phyloP scores from a whole-genome alignment of 2,113 vertebrate species.

The Lathamus discolor region DNA sequence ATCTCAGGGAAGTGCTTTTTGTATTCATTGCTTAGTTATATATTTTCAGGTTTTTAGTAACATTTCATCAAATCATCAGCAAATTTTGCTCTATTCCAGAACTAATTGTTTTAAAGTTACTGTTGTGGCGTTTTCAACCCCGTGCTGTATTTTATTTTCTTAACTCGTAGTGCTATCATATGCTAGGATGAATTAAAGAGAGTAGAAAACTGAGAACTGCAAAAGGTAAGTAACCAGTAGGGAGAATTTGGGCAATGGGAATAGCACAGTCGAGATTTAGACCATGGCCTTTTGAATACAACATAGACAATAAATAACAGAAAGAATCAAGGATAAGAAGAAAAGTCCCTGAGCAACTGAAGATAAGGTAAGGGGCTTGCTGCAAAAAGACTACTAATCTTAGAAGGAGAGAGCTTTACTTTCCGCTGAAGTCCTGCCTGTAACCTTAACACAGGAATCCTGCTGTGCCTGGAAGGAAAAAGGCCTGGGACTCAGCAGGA shows the following conservation, averaged over 20 bases:
- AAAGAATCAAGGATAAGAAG: background rate
- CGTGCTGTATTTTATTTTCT: background rate
- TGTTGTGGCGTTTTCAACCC: fast-evolving
- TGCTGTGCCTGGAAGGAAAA: background rate
- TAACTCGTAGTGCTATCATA: background rate
- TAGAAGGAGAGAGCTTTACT: background rate
- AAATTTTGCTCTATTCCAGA: background rate
- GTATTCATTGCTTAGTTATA: background rate
- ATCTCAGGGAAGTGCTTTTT: background rate
- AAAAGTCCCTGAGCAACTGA: background rate
- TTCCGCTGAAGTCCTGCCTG: background rate
- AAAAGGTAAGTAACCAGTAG: background rate
- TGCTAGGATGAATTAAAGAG: background rate
- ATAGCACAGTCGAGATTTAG: background rate
- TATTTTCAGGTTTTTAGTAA: background rate
- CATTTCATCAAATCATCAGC: background rate
- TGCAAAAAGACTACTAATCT: background rate
- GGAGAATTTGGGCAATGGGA: background rate
- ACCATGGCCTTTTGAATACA: background rate
- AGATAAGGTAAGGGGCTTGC: background rate
- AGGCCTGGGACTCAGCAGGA: background rate
- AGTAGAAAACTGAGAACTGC: background rate
- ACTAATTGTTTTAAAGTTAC: background rate
- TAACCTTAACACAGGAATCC: background rate
- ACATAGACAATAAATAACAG: background rate